These are phyloP conservation scores for Onychorhynchus coronatus DNA, from an alignment of 2,113 vertebrate species.

Conservation along the genomic window DNA sequence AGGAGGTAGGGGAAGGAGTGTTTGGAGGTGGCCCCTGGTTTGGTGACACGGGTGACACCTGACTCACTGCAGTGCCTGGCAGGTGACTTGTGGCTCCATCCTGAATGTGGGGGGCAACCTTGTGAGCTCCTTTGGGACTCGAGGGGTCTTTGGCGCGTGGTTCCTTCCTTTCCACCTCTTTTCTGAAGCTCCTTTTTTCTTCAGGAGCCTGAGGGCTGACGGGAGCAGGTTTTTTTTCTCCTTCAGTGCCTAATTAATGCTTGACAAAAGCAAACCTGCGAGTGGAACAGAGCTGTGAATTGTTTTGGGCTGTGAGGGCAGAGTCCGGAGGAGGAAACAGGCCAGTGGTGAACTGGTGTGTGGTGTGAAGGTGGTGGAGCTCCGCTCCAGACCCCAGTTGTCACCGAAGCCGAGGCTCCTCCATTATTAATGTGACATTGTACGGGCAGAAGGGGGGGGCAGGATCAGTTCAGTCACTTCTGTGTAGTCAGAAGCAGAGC, in stretches of 20 bases:
- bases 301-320: neutral
- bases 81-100: neutral
- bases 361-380: neutral
- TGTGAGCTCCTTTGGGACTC: neutral
- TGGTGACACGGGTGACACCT: neutral
- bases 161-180: neutral
- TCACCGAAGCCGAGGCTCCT: neutral
- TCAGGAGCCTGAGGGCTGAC: neutral
- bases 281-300: neutral
- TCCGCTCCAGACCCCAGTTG: neutral
- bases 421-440: neutral
- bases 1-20: no score
- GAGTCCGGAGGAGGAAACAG: neutral
- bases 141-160: neutral
- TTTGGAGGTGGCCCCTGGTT: neutral
- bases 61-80: accelerated
- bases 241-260: accelerated
- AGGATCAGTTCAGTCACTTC: neutral
- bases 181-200: neutral
- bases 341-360: neutral
- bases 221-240: neutral
- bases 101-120: neutral
- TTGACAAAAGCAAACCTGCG: neutral
- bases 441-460: no score
- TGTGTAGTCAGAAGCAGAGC: neutral